Evolutionary conservation across 2,888 invertebrate species (phyloP).

Genomic region (Oxycera nigricornis): DNA sequence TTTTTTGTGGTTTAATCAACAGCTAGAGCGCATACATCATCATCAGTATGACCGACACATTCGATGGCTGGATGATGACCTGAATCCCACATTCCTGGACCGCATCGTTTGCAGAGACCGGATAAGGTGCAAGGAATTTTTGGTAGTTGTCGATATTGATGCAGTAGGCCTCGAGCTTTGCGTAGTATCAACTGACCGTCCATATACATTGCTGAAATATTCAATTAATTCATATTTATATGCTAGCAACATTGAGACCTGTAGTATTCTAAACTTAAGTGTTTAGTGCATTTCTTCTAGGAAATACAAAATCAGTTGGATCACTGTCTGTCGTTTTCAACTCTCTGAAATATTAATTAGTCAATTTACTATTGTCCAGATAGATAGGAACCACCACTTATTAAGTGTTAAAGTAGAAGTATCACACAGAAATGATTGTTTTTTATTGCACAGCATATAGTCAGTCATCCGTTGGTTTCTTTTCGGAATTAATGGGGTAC

Average conservation of each 20-base stretch:
- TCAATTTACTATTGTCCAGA: too few relatives aligned
- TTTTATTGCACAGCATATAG: too few relatives aligned
- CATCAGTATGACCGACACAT: slow-evolving; percentile 76
- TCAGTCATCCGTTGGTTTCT: too few relatives aligned
- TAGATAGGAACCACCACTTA: too few relatives aligned
- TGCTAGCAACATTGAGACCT: not conserved
- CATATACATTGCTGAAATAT: slow-evolving; percentile 88
- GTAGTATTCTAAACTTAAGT: not conserved
- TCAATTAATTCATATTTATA: not conserved
- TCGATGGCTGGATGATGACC: slow-evolving; percentile 87
- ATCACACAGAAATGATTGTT: too few relatives aligned
- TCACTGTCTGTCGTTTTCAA: too few relatives aligned
- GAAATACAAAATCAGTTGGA: too few relatives aligned
- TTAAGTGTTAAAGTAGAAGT: too few relatives aligned
- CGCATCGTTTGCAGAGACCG: slow-evolving; percentile 86
- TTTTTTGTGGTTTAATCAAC: slow-evolving; percentile 55
- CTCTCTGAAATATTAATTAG: too few relatives aligned
- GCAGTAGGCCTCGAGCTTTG: slow-evolving; percentile 89
- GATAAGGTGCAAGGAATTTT: slow-evolving; percentile 89
- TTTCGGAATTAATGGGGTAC: too few relatives aligned
- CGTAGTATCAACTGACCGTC: slow-evolving; percentile 88
- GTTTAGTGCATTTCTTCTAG: not conserved
- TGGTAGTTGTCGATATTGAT: slow-evolving; percentile 87
- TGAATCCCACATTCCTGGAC: slow-evolving; percentile 95
- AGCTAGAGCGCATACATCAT: slow-evolving; percentile 64